Base-by-base conservation (phyloP, 2,797 vertebrate species). In the Setipinna tenuifilis region DNA sequence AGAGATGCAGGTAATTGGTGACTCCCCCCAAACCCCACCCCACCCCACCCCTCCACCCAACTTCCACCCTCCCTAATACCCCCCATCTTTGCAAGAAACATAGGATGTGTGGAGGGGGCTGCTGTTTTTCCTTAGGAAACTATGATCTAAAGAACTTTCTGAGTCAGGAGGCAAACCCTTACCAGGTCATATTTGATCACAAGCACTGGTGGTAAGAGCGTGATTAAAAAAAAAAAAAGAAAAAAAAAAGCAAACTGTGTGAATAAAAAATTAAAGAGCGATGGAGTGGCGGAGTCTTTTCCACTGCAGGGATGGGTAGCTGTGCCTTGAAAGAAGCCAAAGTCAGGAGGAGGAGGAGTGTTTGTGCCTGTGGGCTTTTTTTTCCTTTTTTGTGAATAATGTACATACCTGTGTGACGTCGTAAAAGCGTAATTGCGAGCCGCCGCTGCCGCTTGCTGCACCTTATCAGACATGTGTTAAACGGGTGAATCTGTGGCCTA, bases 381-480 rank as follows among this genome's bases (percentile, higher is more conserved):
- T 71, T 81, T 48, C 10, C 3, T 48, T 83, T 93, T 88, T 95
- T 96, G 96, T 96, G 95, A 96, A 96, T 95, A 75, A 75, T 98
- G 96, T 98, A 97, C 90, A 97, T 97, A 96, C 92, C 87, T 86
- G 16, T 85, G 82, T 68, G 59, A 83, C 58, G 61, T 83, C 91
- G 93, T 92, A 92, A 94, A 93, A 94, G 94, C 94, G 89, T 93
- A 90, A 87, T 91, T 95, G 95, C 95, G 88, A 94, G 93, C 94
- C 94, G 90, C 96, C 96, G 35, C 14, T 54, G 90, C 96, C 96
- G 35, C 14, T 54, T 97, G 97, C 94, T 94, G 97, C 97, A 98
- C 97, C 97, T 98, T 98, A 98, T 91, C 9, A 91, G 94, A 96
- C 94, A 83, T 96, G 95, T 94, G 96, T 96, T 96, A 94, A 85